These are phyloP conservation scores for Acanthaster planci DNA, from an alignment of 35 echinoderm and acorn worm species.

Conservation along the genomic window DNA sequence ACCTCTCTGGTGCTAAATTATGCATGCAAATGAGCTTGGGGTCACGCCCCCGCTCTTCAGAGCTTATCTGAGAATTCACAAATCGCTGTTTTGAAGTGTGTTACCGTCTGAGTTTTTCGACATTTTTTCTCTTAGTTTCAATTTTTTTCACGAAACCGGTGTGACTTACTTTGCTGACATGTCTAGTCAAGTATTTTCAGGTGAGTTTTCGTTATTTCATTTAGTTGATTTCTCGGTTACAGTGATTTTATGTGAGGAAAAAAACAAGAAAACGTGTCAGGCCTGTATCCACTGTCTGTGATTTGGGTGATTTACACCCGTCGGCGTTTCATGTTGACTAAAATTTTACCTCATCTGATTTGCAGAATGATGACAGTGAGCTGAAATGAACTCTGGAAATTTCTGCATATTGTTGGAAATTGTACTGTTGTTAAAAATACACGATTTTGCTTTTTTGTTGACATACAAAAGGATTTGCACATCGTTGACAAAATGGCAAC, in stretches of 20 bases:
- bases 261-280: neutral
- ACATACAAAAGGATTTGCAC: too few species aligned
- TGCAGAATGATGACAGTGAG: too few species aligned
- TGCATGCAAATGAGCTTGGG: slow-evolving; percentile 44
- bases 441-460: too few species aligned
- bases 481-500: too few species aligned
- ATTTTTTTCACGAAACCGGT: neutral
- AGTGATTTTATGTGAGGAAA: slow-evolving; percentile 1
- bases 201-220: slow-evolving; percentile 22
- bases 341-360: too few species aligned
- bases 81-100: neutral
- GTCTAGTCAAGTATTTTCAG: slow-evolving; percentile 52
- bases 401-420: too few species aligned
- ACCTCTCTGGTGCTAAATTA: slow-evolving; percentile 35
- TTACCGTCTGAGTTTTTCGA: neutral
- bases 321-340: too few species aligned
- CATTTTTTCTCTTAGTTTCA: neutral
- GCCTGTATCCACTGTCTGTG: neutral
- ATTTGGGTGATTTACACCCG: too few species aligned
- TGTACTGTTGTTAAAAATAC: too few species aligned
- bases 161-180: neutral
- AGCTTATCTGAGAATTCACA: slow-evolving; percentile 15
- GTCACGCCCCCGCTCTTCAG: slow-evolving; percentile 42
- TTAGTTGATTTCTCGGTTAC: neutral
- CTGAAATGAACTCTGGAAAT: too few species aligned